Base-by-base conservation (phyloP, 1,140 invertebrate genomes). In the Ceratina calcarata region DNA sequence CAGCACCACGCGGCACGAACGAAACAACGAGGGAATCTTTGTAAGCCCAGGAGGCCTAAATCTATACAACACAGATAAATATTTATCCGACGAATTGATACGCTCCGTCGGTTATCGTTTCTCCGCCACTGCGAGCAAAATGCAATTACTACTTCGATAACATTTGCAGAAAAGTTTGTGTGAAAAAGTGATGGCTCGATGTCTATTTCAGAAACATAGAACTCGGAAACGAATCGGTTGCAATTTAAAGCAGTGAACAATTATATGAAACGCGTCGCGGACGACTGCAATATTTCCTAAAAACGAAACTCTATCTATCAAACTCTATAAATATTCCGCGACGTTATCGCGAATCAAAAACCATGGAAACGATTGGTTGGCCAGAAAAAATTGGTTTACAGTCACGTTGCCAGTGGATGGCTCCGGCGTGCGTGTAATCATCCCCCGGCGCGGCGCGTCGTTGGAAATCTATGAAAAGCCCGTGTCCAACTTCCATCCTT, bases 381-480 rank as follows among this genome's bases (percentile, higher is more conserved):
- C 1, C 16, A 22, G 66, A 71, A 58, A 71, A 70, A 78, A 71
- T 78, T 78, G 76, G 49, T 71, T 71, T 64, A 71, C 67, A 77
- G 4, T 55, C 27, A 12, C n/a, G 55, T 8, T 27, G 37, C 37
- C 16, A 24, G 67, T 62, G 24, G 45, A 22, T 57, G 68, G 62
- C 18, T 24, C 15, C 55, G 55, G n/a, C 22, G 7, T 18, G 32
- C 58, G 24, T 71, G 71, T 71, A 78, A 78, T 71, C 57, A 78
- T 62, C 58, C 16, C 2, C 12, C 12, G 45, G 15, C 2, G 27
- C 27, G 6, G 37, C 37, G 37, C 15, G 67, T 20, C 69, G 76
- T 72, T 74, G 62, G 65, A 79, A 79, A 79, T 79, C 70, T 79
- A 79, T 79, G 78, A 79, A 79, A 74, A 74, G 61, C 12, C 71